Conservation (phyloP, 2,113 vertebrate species). For the Colius striatus region DNA sequence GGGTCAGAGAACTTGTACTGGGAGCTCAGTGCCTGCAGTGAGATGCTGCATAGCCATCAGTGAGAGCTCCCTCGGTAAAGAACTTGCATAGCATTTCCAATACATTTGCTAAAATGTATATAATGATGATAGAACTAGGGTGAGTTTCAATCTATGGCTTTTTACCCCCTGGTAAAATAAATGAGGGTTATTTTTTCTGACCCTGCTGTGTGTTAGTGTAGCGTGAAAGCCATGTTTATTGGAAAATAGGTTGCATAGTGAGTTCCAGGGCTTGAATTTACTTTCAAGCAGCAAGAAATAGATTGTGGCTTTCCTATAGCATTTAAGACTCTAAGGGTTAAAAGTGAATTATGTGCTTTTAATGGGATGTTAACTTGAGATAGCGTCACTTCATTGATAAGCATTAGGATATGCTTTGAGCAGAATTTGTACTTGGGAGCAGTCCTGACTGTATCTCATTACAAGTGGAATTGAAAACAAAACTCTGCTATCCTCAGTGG, state of each 20-base stretch:
- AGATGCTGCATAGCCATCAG: neutral
- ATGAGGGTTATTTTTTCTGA: neutral
- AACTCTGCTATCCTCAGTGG: neutral
- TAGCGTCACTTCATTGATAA: neutral
- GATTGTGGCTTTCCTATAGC: neutral
- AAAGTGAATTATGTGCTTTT: conserved; percentile 4
- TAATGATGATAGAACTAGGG: neutral
- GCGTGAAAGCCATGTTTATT: neutral
- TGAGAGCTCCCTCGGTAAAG: neutral
- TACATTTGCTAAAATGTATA: neutral
- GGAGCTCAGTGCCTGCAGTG: neutral
- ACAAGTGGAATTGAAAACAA: neutral
- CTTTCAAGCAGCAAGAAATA: neutral
- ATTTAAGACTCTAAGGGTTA: neutral
- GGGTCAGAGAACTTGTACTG: neutral
- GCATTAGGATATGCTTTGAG: neutral
- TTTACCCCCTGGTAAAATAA: neutral
- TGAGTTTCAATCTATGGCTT: neutral
- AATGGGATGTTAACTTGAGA: neutral
- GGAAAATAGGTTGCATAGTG: neutral
- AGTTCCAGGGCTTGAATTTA: neutral
- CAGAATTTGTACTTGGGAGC: neutral
- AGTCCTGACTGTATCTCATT: neutral
- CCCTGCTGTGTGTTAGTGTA: neutral
- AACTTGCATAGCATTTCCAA: neutral